A percentile compares a stretch with the other conserved stretches of the same genome.
Conservation (phyloP, 2,888 invertebrate species). For the Acanthosepion pharaonis region DNA sequence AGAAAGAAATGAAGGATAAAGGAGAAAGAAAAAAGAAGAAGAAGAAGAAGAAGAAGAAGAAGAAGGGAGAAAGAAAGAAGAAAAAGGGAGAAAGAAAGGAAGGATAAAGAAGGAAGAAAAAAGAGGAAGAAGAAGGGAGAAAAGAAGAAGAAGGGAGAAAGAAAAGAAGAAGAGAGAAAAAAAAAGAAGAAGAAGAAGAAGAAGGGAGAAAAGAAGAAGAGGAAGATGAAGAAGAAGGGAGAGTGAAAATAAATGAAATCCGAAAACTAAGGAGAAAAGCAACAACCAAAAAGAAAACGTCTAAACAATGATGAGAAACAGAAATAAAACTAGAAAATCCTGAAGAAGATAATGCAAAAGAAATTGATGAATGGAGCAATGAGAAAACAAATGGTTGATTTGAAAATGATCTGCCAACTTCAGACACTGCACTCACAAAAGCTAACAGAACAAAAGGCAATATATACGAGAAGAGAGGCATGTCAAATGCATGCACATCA, state of each 20-base stretch:
- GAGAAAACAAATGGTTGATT: slow-evolving; percentile 18
- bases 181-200: background rate
- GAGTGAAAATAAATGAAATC: too few relatives aligned
- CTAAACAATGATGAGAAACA: too few relatives aligned
- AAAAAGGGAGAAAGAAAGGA: background rate
- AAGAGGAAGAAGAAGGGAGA: background rate
- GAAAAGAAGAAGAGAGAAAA: background rate
- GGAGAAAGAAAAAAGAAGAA: background rate
- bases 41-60: background rate
- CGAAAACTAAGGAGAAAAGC: too few relatives aligned
- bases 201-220: background rate
- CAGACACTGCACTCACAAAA: background rate
- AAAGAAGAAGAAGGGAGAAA: background rate
- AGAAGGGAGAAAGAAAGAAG: background rate
- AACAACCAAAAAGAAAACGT: too few relatives aligned
- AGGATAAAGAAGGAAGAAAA: background rate
- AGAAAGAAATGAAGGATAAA: background rate
- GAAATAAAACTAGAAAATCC: too few relatives aligned
- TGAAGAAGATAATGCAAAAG: background rate
- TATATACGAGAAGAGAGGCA: background rate
- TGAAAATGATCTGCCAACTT: slow-evolving; percentile 22
- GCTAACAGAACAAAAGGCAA: background rate
- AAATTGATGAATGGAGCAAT: slow-evolving; percentile 9
- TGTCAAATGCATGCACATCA: background rate
- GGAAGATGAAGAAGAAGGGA: too few relatives aligned